Conservation (phyloP, 1,140 invertebrate genomes). For the Drosophila serrata region DNA sequence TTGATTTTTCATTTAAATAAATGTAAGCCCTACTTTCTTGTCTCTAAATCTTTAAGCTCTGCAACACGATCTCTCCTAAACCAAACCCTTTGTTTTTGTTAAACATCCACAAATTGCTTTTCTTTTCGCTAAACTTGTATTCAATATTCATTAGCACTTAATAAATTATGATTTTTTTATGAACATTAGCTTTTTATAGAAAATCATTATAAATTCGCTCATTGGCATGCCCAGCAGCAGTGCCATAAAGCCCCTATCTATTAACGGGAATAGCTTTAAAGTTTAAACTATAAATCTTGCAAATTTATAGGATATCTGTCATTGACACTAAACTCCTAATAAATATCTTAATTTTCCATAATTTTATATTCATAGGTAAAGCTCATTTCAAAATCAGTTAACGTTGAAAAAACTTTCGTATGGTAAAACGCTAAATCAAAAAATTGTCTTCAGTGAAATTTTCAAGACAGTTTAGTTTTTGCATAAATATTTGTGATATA, state of each 20-base stretch:
- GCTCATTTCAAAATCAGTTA: too few relatives aligned
- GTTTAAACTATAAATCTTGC: constrained; percentile 1
- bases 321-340: neutral
- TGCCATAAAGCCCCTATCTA: neutral
- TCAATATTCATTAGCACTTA: constrained; percentile 19
- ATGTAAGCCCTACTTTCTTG: neutral
- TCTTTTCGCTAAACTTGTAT: neutral
- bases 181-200: neutral
- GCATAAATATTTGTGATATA: neutral
- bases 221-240: neutral
- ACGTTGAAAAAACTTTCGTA: neutral
- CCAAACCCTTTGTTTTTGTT: neutral
- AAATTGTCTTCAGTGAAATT: neutral
- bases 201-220: constrained; percentile 4
- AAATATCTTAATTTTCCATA: constrained; percentile 2
- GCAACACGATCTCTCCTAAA: neutral
- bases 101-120: neutral
- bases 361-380: too few relatives aligned
- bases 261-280: constrained; percentile 5
- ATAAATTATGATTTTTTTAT: constrained; percentile 8
- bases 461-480: neutral
- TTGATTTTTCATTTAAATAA: neutral
- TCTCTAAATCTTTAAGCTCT: neutral
- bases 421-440: neutral
- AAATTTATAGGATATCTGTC: constrained; percentile 7